Base-by-base conservation (phyloP, 2,888 invertebrate genomes). In the Lasioglossum oenotherae region DNA sequence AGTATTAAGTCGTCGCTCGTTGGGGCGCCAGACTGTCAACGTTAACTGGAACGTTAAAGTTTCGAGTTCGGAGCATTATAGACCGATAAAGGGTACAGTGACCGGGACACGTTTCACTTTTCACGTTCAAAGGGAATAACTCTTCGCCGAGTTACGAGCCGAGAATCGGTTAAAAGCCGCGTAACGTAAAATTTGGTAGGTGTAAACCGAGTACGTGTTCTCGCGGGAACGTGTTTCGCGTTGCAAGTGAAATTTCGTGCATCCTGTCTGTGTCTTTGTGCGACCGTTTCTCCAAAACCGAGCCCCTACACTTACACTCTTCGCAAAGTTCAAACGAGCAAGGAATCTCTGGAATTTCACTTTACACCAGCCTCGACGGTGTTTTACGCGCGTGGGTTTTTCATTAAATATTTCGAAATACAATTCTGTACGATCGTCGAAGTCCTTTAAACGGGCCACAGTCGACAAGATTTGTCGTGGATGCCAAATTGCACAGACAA, bases 31-130 rank as follows among this genome's bases (percentile, higher is more conserved):
- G 35, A 14, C 64, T 57, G 49, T 19, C 49, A 19, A 49, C 49
- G 23, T 57, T 27, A 60, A 60, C 57, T 12, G 57, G n/a, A 31
- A 19, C 35, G 67, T 8, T 67, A 5, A 73, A 27, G 16, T 73
- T n/a, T n/a, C 27, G 72, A 38, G 44, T 27, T 2, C 16, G 6
- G 27, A 2, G 27, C 31, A 49, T 73, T 73, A 19, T 19, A 46
- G 73, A 46, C 27, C 27, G 46, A 46, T 46, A 73, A 73, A 73
- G 31, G 19, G 41, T n/a, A 74, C 64, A 31, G n/a, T 23, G 67
- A 74, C 74, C 41, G 35, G 12, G 44, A 41, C 27, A 72, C 35
- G 75, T 75, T 78, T 82, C 75, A 78, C 78, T 84, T 87, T 86
- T 76, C 80, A 78, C 81, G 79, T 79, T 81, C 71, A n/a, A 16